Evolutionary conservation across 2,888 invertebrate genomes (phyloP), one percentile per base, ranked within the genome.

Genomic region (Drosophila kambysellisi): DNA sequence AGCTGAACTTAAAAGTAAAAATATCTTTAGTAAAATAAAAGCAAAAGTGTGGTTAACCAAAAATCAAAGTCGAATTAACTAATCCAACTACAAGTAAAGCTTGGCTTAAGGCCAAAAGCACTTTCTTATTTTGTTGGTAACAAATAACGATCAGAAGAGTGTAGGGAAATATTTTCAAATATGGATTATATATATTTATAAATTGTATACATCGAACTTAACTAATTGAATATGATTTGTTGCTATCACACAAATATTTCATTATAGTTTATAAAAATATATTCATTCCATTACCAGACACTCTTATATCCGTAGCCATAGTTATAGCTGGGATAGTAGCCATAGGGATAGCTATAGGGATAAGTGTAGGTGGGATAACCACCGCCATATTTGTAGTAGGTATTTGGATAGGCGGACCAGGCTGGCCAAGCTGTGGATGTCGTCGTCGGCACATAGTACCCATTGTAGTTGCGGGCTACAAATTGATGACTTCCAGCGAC

Each of bases 391-490:
- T 82, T 82, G 29, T 77, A 76, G 62, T 82, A 82, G 20, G 79
- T 78, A 50, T 66, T 79, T 11, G 80, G 83, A 71, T 82, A 82
- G 7, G 74, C 29, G 2, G 67, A 33, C 25, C 53, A 59, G 1
- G 72, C 58, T 17, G 83, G 80, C 82, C 79, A 79, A 46, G 64
- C 52, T 29, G 76, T 29, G 3, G 74, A 12, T 3, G 77, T 56
- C 1, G 76, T 53, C 6, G 74, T 67, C 15, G 91, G 86, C 53
- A 90, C 86, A 69, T 88, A 83, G 32, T 82, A 76, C 32, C 91
- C 90, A 82, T 92, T 91, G 65, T 90, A 90, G 72, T 91, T 89
- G 8, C 91, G 91, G 3, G 90, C 74, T n/a, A 93, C 82, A 51
- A 91, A 91, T 65, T 92, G 92, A 74, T 91, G 86, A 41, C 92